Base-by-base conservation (phyloP, 2,888 invertebrate genomes). In the Dilophus febrilis region DNA sequence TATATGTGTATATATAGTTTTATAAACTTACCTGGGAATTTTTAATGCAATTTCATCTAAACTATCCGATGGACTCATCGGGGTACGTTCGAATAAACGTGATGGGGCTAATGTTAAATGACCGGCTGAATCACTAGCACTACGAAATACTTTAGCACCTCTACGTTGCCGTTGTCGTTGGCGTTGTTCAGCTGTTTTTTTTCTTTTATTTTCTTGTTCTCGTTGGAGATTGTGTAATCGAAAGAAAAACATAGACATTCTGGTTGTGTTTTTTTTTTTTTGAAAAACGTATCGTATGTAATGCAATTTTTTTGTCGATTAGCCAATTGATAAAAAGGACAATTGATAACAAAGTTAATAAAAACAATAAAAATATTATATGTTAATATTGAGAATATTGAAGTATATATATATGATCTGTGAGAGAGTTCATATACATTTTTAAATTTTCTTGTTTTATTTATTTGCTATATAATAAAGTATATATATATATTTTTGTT, bases 231-330 rank as follows among this genome's bases (percentile, higher is more conserved):
- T 86, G 75, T 85, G 88, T 63, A 87, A 77, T 53, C 88, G 87
- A 68, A 88, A 88, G 81, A 88, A 88, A 75, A 87, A 88, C 74
- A 88, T 77, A 72, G 87, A 87, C 87, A 87, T 87, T 69, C 75
- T 80, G 68, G 54, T 50, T 51, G 33, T 16, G 4, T 13, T n/a
- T 16, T n/a, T n/a, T n/a, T n/a, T n/a, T n/a, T n/a, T n/a, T n/a
- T n/a, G n/a, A n/a, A n/a, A n/a, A n/a, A n/a, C n/a, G n/a, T n/a
- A n/a, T n/a, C n/a, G n/a, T n/a, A n/a, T n/a, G n/a, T n/a, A n/a
- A n/a, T n/a, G n/a, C n/a, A n/a, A n/a, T n/a, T n/a, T n/a, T n/a
- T n/a, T n/a, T n/a, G n/a, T n/a, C n/a, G n/a, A n/a, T n/a, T n/a
- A n/a, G n/a, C n/a, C n/a, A n/a, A n/a, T n/a, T n/a, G n/a, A n/a